phyloP scores from a whole-genome alignment of 2,888 invertebrate species.

The Aleiodes leptofemur region DNA sequence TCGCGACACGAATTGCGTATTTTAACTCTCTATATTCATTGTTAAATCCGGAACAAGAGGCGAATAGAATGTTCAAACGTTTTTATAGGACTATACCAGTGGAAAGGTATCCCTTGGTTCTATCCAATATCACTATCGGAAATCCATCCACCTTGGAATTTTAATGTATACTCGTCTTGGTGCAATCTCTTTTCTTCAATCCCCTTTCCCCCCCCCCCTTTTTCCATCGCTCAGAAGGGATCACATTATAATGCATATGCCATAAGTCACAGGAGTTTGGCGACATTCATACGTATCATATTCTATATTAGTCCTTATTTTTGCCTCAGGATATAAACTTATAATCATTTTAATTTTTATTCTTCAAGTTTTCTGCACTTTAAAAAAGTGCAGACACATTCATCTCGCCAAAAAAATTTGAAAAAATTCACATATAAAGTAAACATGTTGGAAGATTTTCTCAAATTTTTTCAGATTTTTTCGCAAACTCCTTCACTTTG shows the following conservation, averaged over 20 bases:
- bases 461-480: too few relatives aligned
- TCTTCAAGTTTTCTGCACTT: too few relatives aligned
- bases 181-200: constrained; percentile 30
- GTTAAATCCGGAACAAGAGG: constrained; percentile 26
- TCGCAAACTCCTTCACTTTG: too few relatives aligned
- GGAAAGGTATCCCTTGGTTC: neutral
- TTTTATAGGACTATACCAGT: constrained; percentile 17
- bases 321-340: neutral
- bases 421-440: too few relatives aligned
- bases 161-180: constrained; percentile 40
- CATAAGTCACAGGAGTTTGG: constrained; percentile 38
- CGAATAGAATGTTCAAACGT: constrained; percentile 23
- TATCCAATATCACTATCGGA: constrained; percentile 45
- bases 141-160: constrained; percentile 46
- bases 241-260: constrained; percentile 44
- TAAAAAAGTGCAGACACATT: too few relatives aligned
- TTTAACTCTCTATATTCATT: constrained; percentile 1
- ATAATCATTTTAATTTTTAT: too few relatives aligned
- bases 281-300: constrained; percentile 30
- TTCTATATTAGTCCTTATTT: constrained; percentile 1
- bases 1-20: constrained; percentile 4
- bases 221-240: constrained; percentile 13
- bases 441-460: too few relatives aligned
- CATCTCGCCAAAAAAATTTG: too few relatives aligned
- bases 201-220: neutral